These are phyloP conservation scores for Sebastes trivittatus DNA, from an alignment of 2,797 vertebrate species.

Conservation along the genomic window DNA sequence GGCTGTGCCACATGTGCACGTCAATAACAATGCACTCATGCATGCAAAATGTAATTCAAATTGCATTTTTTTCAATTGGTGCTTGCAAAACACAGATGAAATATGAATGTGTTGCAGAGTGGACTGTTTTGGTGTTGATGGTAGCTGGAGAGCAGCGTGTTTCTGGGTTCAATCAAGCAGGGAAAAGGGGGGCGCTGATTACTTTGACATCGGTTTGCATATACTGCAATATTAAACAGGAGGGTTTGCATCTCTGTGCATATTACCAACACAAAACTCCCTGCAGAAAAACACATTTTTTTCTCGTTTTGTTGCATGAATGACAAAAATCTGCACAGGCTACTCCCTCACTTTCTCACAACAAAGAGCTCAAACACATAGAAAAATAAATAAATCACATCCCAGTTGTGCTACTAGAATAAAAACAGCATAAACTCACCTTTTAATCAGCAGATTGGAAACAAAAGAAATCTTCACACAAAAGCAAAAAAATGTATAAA, in stretches of 20 bases:
- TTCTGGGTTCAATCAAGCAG: neutral
- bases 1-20: conserved; percentile 74
- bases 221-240: neutral
- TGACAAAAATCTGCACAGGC: conserved; percentile 13
- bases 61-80: no score
- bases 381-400: neutral
- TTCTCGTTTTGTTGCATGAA: neutral
- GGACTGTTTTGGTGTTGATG: neutral
- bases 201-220: conserved; percentile 18
- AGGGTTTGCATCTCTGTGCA: neutral
- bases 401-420: rapidly evolving
- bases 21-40: conserved; percentile 53
- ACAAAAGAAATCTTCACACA: conserved; percentile 29
- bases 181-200: neutral
- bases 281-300: neutral
- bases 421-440: conserved; percentile 63
- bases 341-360: conserved; percentile 17
- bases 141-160: neutral
- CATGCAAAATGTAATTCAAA: neutral
- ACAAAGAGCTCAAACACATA: neutral
- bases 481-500: neutral
- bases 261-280: neutral
- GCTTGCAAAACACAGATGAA: neutral
- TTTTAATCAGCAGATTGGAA: conserved; percentile 28
- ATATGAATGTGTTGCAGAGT: neutral